Evolutionary conservation across 2,888 invertebrate genomes (phyloP).

Genomic region (Euphydryas editha): DNA sequence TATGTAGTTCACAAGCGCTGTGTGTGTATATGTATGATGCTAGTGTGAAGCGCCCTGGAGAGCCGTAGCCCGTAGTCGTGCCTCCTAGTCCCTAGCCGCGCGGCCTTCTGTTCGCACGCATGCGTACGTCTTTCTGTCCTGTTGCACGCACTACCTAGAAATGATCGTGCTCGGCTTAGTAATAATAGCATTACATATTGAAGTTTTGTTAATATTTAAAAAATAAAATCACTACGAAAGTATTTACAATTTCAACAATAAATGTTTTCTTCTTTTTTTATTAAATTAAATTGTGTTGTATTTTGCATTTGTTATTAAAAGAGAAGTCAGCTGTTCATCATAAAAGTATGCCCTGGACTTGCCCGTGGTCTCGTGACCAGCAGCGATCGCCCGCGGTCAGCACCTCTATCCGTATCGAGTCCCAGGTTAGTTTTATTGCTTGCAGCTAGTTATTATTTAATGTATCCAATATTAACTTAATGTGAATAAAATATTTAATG

Average conservation of each 20-base stretch:
- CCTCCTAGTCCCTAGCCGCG: conserved; percentile 64
- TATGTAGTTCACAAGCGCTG: conserved; percentile 30
- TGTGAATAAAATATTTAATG: too few species aligned
- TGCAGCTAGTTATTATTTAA: conserved; percentile 49
- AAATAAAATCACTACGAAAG: neutral
- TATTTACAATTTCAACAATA: neutral
- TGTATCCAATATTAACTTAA: too few species aligned
- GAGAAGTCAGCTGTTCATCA: conserved; percentile 28
- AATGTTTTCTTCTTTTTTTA: too few species aligned
- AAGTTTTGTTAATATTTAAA: neutral
- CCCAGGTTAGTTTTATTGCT: conserved; percentile 64
- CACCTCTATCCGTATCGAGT: conserved; percentile 61
- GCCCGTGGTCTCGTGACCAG: conserved; percentile 75
- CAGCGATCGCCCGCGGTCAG: conserved; percentile 65
- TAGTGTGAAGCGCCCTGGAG: conserved; percentile 24
- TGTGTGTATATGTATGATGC: neutral
- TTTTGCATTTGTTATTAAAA: neutral
- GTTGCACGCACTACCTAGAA: conserved; percentile 55
- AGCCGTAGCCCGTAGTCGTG: conserved; percentile 30
- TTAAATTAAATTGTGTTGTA: neutral
- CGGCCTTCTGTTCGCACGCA: conserved; percentile 68
- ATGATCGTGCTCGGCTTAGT: conserved; percentile 1
- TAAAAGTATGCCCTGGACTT: conserved; percentile 72
- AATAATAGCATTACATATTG: conserved; percentile 4
- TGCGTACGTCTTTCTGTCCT: conserved; percentile 56